Evolutionary conservation across 2,888 invertebrate species (phyloP).

Genomic region (Saturnia pavonia): DNA sequence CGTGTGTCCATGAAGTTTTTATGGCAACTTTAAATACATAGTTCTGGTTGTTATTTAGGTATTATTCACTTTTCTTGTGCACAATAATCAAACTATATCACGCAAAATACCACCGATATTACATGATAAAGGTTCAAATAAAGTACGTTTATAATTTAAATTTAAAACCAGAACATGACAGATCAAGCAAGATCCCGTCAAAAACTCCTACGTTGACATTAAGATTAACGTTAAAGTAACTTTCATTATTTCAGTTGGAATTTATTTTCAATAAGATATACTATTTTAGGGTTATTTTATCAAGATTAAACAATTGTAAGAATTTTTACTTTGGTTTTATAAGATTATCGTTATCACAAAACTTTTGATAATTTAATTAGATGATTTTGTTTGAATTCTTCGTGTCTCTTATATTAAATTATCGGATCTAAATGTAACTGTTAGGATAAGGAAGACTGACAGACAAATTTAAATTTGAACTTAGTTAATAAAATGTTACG

Average conservation of each 20-base stretch:
- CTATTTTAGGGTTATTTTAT: neutral
- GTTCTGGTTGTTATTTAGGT: too few species aligned
- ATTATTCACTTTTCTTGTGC: too few species aligned
- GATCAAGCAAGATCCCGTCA: too few species aligned
- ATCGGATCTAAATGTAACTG: neutral
- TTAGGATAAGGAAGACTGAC: neutral
- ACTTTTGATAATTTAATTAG: conserved; percentile 1
- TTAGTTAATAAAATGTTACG: neutral
- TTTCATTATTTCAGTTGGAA: neutral
- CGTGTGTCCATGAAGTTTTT: too few species aligned
- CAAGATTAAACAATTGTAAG: conserved; percentile 43
- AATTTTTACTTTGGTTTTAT: neutral
- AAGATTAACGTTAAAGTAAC: neutral
- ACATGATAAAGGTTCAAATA: too few species aligned
- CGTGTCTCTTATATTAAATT: neutral
- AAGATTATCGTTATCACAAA: neutral
- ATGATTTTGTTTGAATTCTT: neutral
- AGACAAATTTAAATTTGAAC: neutral
- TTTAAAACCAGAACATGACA: too few species aligned
- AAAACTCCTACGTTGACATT: too few species aligned
- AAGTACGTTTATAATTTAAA: too few species aligned
- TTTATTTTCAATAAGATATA: neutral
- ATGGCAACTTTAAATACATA: too few species aligned
- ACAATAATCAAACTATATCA: too few species aligned
- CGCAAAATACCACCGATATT: too few species aligned